Percentiles rank a stretch among this genome's conserved stretches.
Conservation (phyloP, 2,797 vertebrate genomes). For the Epinephelus awoara region DNA sequence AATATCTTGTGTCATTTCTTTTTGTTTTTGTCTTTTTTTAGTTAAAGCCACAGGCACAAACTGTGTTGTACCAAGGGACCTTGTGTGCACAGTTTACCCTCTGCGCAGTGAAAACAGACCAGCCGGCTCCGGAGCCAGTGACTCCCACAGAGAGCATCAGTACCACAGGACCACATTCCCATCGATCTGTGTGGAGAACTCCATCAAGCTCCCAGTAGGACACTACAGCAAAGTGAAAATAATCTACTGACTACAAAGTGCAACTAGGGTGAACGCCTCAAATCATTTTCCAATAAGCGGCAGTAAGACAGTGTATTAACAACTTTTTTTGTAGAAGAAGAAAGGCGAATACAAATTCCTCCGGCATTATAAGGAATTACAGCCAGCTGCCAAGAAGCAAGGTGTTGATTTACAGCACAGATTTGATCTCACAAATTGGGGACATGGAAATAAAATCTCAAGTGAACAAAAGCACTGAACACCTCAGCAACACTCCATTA, state of each 20-base stretch:
- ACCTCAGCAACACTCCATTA: conserved; percentile 38
- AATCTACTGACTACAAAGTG: conserved; percentile 67
- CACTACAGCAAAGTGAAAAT: conserved; percentile 66
- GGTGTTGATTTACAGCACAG: conserved; percentile 40
- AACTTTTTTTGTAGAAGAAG: conserved; percentile 32
- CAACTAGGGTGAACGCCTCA: conserved; percentile 50
- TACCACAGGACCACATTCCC: conserved; percentile 67
- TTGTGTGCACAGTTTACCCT: conserved; percentile 53
- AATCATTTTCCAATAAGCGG: conserved; percentile 61
- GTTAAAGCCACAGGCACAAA: conserved; percentile 17
- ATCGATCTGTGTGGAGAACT: conserved; percentile 73
- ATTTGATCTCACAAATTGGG: conserved; percentile 43
- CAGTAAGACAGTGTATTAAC: conserved; percentile 46
- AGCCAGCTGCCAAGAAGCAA: conserved; percentile 31
- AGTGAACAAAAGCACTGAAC: conserved; percentile 44
- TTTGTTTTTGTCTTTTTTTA: conserved; percentile 8
- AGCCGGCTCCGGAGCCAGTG: conserved; percentile 51
- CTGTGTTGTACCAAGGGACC: conserved; percentile 26
- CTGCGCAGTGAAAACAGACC: conserved; percentile 59
- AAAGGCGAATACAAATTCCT: conserved; percentile 7
- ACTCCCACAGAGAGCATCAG: conserved; percentile 69
- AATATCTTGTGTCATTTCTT: conserved; percentile 12
- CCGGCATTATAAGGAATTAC: conserved; percentile 17
- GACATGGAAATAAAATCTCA: conserved; percentile 42
- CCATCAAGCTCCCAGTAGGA: conserved; percentile 70